These are phyloP conservation scores for Slavum lentiscoides DNA, from an alignment of 2,888 invertebrate genomes.

Conservation along the genomic window DNA sequence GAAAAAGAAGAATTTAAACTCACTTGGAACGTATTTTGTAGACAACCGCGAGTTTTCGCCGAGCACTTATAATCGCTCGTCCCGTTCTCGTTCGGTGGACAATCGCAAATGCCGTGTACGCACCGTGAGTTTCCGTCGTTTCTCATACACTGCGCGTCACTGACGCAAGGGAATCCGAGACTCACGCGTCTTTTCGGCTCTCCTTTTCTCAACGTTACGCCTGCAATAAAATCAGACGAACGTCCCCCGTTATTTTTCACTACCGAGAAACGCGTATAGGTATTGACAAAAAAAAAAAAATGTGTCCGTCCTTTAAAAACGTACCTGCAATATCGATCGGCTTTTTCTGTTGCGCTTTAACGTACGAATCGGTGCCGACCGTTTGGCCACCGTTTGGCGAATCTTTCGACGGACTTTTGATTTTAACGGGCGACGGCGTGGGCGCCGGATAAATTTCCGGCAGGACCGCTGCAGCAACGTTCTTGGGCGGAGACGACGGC, in stretches of 20 bases:
- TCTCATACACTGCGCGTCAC: constrained; percentile 77
- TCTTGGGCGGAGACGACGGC: not conserved
- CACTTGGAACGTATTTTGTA: constrained; percentile 82
- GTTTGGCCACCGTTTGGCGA: constrained; percentile 28
- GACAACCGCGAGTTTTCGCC: constrained; percentile 76
- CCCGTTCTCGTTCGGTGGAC: constrained; percentile 65
- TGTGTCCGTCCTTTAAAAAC: not conserved
- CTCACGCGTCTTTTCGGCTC: constrained; percentile 43
- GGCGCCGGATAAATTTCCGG: not conserved
- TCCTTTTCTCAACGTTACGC: constrained; percentile 44
- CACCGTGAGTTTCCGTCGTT: constrained; percentile 80
- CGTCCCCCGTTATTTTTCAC: too few relatives aligned
- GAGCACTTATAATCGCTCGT: constrained; percentile 65
- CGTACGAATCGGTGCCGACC: not conserved
- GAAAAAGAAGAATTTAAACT: too few relatives aligned
- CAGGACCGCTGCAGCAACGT: not conserved
- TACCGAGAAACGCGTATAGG: too few relatives aligned
- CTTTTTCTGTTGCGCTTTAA: constrained; percentile 19
- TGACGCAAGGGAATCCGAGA: constrained; percentile 75
- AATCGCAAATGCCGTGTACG: constrained; percentile 77
- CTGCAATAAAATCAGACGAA: constrained; percentile 7
- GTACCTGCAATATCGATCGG: constrained; percentile 16
- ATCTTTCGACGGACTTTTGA: constrained; percentile 29
- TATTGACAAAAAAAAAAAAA: too few relatives aligned
- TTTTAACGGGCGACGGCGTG: constrained; percentile 15